Conservation (phyloP, 2,888 invertebrate genomes). For the Melipona beecheii region DNA sequence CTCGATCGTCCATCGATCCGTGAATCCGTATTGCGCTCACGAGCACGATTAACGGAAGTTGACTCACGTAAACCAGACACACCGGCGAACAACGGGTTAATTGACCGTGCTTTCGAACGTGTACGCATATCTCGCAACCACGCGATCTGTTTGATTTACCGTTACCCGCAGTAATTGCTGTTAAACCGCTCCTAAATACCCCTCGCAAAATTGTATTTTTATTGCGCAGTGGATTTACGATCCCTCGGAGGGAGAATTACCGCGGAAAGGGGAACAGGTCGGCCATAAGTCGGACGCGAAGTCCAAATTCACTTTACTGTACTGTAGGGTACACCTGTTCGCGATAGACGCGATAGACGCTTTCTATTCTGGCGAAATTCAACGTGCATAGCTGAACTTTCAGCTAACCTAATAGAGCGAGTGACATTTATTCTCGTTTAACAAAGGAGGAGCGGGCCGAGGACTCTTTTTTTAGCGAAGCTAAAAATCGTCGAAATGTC, state of each 20-base stretch:
- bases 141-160: neutral
- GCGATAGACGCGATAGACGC: no score
- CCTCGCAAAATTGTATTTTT: neutral
- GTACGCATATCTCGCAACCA: neutral
- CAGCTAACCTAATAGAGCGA: neutral
- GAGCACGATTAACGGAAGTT: neutral
- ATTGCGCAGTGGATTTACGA: neutral
- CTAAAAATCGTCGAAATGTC: conserved; percentile 25
- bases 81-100: neutral
- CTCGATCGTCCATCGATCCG: neutral
- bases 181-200: neutral
- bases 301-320: neutral
- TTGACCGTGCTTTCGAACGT: neutral
- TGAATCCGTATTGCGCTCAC: neutral
- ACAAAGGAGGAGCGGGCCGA: neutral
- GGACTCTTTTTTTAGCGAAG: no score
- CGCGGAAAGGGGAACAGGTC: neutral
- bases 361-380: no score
- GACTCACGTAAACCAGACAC: neutral
- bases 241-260: rapidly evolving
- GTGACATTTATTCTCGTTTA: neutral
- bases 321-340: no score
- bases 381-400: no score
- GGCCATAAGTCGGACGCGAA: neutral
- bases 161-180: no score